phyloP scores from a whole-genome alignment of 2,113 vertebrate species.

The Hystrix cristata region DNA sequence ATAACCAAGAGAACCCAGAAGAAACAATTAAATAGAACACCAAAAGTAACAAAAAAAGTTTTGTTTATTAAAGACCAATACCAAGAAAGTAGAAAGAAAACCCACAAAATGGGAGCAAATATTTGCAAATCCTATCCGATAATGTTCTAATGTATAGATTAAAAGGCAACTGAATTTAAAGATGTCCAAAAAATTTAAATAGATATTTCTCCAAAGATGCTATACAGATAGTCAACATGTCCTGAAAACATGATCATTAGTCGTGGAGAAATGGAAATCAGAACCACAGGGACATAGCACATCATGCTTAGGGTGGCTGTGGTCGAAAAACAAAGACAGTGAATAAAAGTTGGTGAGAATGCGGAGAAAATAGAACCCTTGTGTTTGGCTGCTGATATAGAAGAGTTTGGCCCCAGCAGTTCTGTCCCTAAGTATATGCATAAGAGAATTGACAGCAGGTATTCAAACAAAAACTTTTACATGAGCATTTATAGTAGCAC shows the following conservation, averaged over 20 bases:
- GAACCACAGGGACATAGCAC: background rate
- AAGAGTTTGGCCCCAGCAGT: background rate
- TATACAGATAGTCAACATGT: background rate
- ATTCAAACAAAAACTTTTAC: background rate
- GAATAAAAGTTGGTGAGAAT: background rate
- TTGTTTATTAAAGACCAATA: background rate
- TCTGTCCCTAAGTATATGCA: background rate
- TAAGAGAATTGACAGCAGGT: background rate
- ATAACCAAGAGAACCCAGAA: no score
- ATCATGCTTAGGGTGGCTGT: background rate
- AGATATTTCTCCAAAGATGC: background rate
- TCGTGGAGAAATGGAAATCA: background rate
- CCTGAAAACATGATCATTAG: background rate
- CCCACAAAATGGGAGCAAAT: background rate
- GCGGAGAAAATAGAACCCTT: background rate
- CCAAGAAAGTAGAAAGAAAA: background rate
- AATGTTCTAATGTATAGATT: background rate
- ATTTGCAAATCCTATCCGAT: background rate
- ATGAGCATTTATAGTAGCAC: background rate
- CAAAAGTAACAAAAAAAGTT: background rate
- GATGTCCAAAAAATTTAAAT: background rate
- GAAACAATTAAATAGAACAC: no score
- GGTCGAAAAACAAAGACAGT: background rate
- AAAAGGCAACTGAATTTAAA: background rate
- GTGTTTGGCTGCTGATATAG: background rate